These are phyloP conservation scores for Cyanistes caeruleus DNA, from an alignment of 2,113 vertebrate genomes.

Conservation along the genomic window DNA sequence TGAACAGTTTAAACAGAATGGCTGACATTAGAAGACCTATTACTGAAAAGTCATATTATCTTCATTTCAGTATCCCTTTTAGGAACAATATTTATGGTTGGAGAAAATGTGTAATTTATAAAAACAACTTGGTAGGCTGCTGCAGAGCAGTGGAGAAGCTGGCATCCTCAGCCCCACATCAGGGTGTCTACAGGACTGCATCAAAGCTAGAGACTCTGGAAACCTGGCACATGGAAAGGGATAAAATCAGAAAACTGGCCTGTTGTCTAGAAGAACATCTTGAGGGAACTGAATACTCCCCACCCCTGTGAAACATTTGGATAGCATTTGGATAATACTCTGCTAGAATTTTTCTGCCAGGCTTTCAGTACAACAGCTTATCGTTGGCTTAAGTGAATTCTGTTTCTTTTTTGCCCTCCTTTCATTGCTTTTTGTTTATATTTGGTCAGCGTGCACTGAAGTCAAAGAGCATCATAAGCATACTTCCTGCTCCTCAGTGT, in stretches of 20 bases:
- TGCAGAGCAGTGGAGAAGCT: background rate
- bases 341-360: background rate
- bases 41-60: constrained; percentile 15
- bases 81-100: constrained; percentile 31
- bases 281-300: background rate
- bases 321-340: background rate
- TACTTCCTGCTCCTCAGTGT: background rate
- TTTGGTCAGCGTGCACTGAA: background rate
- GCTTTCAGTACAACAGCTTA: background rate
- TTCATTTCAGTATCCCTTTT: constrained; percentile 40
- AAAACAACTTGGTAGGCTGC: constrained; percentile 20
- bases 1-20: constrained; percentile 55
- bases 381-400: background rate
- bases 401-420: background rate
- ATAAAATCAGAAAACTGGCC: background rate
- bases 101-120: constrained; percentile 17
- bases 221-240: background rate
- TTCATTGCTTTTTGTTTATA: background rate
- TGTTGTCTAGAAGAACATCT: background rate
- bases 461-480: background rate
- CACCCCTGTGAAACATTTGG: background rate
- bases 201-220: background rate
- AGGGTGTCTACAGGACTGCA: background rate
- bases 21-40: constrained; percentile 9
- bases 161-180: background rate